Percentiles rank a stretch among this genome's conserved stretches.
Evolutionary conservation across 1,140 invertebrate species (phyloP).

Genomic region (Drosophila azteca): DNA sequence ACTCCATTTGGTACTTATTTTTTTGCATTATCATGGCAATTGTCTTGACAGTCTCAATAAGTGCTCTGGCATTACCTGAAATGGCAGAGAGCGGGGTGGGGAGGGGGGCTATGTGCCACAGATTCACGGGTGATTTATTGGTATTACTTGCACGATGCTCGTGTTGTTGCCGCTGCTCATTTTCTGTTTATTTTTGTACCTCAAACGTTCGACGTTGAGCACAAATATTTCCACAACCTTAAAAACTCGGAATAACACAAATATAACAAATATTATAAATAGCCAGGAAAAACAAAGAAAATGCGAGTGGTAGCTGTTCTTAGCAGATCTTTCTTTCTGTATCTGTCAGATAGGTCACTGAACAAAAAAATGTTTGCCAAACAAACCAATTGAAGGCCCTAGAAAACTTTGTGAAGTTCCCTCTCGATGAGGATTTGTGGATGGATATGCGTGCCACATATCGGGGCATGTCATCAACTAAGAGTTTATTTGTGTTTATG

Average conservation of each 20-base stretch:
- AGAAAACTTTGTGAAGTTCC: constrained; percentile 8
- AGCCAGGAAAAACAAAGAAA: constrained; percentile 2
- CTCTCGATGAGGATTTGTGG: constrained; percentile 6
- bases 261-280: constrained; percentile 43
- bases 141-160: constrained; percentile 36
- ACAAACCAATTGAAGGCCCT: no score
- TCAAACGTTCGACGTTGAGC: constrained; percentile 33
- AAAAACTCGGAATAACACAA: constrained; percentile 41
- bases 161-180: constrained; percentile 24
- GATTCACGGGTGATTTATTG: constrained; percentile 16
- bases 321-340: constrained; percentile 6
- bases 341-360: constrained; percentile 5
- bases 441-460: constrained; percentile 39
- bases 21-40: constrained; percentile 48
- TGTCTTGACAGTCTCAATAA: constrained; percentile 17
- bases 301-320: neutral
- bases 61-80: constrained; percentile 21
- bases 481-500: constrained; percentile 51
- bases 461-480: constrained; percentile 53
- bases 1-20: neutral
- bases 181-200: constrained; percentile 64
- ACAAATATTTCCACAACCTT: constrained; percentile 63
- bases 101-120: no score
- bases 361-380: neutral
- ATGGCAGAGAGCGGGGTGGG: no score